Conservation (phyloP, 1,140 invertebrate species). For the Eupeodes corollae region DNA sequence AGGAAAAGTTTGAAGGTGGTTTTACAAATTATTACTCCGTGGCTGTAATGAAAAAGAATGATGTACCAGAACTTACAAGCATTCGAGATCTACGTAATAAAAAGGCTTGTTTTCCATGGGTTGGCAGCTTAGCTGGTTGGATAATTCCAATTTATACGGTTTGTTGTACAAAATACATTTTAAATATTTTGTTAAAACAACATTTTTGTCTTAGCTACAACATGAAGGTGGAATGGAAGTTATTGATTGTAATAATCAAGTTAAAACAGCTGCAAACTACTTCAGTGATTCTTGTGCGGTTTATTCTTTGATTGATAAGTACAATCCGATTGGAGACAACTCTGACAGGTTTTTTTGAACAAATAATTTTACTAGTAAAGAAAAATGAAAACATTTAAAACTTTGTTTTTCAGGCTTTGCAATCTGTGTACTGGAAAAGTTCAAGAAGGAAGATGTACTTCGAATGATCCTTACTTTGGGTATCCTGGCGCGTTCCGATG, state of each 20-base stretch:
- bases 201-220: slow-evolving; percentile 54
- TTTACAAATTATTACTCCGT: slow-evolving; percentile 66
- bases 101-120: slow-evolving; percentile 80
- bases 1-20: slow-evolving; percentile 51
- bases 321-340: slow-evolving; percentile 85
- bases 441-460: slow-evolving; percentile 67
- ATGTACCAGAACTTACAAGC: slow-evolving; percentile 46
- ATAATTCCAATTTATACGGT: slow-evolving; percentile 76
- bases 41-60: slow-evolving; percentile 65
- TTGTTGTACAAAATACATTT: slow-evolving; percentile 16
- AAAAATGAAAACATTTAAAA: not conserved
- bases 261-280: slow-evolving; percentile 81
- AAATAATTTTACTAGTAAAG: not conserved
- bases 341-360: slow-evolving; percentile 44
- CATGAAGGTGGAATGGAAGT: slow-evolving; percentile 66
- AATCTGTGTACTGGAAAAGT: slow-evolving; percentile 70
- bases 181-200: not conserved
- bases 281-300: slow-evolving; percentile 89
- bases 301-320: slow-evolving; percentile 80
- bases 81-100: slow-evolving; percentile 60
- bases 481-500: slow-evolving; percentile 84
- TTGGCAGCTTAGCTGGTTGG: slow-evolving; percentile 88
- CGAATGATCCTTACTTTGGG: slow-evolving; percentile 78
- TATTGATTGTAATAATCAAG: slow-evolving; percentile 91
- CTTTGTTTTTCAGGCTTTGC: slow-evolving; percentile 51